Conservation (phyloP, 2,113 vertebrate species). For the Dendrocopos noguchii region DNA sequence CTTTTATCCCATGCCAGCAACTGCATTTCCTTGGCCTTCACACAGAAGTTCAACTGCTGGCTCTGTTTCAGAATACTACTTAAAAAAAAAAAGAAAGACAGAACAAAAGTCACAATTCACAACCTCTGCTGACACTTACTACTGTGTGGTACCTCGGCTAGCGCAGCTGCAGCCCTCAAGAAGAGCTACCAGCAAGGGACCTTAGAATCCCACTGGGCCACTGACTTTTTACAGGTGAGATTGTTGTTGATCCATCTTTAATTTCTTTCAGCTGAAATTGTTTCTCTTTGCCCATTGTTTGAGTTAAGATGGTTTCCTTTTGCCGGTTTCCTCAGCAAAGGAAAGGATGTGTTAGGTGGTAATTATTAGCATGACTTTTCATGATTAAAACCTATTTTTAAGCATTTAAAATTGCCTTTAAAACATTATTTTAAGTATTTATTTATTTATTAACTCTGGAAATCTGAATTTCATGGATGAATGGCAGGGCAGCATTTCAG, state of each 20-base stretch:
- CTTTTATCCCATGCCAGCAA: slow-evolving; percentile 10
- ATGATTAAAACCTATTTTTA: neutral
- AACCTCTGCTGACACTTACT: neutral
- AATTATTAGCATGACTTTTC: neutral
- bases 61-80: neutral
- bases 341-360: neutral
- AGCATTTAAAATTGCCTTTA: neutral
- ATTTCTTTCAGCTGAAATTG: neutral
- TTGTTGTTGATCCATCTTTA: neutral
- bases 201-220: neutral
- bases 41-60: neutral
- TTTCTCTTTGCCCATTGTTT: neutral
- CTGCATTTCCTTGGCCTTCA: neutral
- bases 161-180: neutral
- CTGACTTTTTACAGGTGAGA: neutral
- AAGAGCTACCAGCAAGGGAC: neutral
- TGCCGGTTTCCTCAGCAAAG: neutral
- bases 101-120: neutral
- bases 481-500: neutral
- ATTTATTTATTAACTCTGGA: neutral
- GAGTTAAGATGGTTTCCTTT: neutral
- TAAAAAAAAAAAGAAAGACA: neutral
- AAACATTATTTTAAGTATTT: neutral
- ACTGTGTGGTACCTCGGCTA: neutral
- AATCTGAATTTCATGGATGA: neutral